A percentile compares a stretch with the other conserved stretches of the same genome.
Conservation (phyloP, 2,888 invertebrate species). For the Callyntrura guangdongensis region DNA sequence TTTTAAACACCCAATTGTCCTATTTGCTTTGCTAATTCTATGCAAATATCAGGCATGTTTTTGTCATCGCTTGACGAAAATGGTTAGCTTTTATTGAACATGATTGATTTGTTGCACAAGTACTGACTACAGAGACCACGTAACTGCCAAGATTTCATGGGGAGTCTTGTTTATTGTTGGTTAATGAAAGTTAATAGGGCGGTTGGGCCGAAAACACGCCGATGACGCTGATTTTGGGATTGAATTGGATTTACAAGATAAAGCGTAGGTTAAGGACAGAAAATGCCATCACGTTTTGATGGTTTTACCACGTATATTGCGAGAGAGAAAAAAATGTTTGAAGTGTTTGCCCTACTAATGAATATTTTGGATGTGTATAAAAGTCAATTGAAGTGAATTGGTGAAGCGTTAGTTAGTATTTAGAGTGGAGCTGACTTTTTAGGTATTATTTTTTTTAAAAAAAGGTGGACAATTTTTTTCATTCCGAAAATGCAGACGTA, state of each 20-base stretch:
- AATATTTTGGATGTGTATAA: too few relatives aligned
- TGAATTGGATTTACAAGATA: conserved; percentile 26
- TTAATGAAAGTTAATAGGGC: conserved; percentile 48
- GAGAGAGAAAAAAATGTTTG: too few relatives aligned
- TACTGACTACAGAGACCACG: not conserved
- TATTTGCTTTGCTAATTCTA: conserved; percentile 78
- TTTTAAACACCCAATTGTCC: conserved; percentile 29
- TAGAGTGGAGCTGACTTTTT: not conserved
- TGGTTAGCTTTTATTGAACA: conserved; percentile 50
- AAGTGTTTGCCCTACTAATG: too few relatives aligned
- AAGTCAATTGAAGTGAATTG: too few relatives aligned
- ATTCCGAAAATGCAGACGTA: too few relatives aligned
- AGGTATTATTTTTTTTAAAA: not conserved
- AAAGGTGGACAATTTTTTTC: not conserved
- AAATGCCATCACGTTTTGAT: not conserved
- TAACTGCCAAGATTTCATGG: conserved; percentile 25
- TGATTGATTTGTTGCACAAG: conserved; percentile 69
- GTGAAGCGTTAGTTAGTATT: not conserved
- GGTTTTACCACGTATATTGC: too few relatives aligned
- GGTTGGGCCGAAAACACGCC: not conserved
- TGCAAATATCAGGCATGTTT: conserved; percentile 70
- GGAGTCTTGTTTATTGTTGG: conserved; percentile 19
- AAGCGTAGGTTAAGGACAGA: conserved; percentile 31
- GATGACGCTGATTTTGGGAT: not conserved
- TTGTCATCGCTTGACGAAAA: conserved; percentile 68